Evolutionary conservation across 2,113 vertebrate genomes (phyloP).

Genomic region (Syngnathus scovelli): DNA sequence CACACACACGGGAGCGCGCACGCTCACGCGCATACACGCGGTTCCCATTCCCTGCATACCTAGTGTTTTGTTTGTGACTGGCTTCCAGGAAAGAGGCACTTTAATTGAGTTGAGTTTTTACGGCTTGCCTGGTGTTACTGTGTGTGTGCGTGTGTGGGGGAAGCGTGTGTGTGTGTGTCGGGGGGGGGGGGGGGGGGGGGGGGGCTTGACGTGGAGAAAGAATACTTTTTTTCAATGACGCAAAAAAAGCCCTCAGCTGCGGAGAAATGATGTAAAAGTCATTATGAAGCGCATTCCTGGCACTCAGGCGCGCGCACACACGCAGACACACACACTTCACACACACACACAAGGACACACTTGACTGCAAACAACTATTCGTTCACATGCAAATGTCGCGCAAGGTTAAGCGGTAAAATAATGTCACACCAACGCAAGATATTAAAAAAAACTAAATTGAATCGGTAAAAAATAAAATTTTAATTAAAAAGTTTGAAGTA

Average conservation of each 20-base stretch:
- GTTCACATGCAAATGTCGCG: neutral
- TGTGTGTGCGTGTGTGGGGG: constrained; percentile 39
- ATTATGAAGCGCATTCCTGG: neutral
- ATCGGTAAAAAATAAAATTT: neutral
- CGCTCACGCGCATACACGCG: constrained; percentile 51
- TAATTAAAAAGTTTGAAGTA: too few species aligned
- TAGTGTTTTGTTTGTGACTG: constrained; percentile 71
- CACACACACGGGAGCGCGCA: constrained; percentile 12
- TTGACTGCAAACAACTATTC: neutral
- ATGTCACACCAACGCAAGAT: neutral
- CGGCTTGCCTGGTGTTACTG: constrained; percentile 64
- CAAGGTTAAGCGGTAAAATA: neutral
- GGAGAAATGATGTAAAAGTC: constrained; percentile 10
- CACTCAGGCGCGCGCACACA: neutral
- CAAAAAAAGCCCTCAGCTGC: neutral
- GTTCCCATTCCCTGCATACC: constrained; percentile 75
- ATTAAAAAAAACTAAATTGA: neutral
- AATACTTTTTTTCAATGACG: constrained; percentile 4
- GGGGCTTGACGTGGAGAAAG: constrained; percentile 16
- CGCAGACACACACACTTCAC: constrained; percentile 19
- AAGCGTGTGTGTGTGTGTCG: constrained; percentile 33
- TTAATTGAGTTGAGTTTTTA: constrained; percentile 80
- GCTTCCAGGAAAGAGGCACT: constrained; percentile 78
- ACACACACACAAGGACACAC: constrained; percentile 27
- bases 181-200: too few species aligned